These are phyloP conservation scores for Galeopsomyia nigrocyanea DNA, from an alignment of 2,888 invertebrate species.

Conservation along the genomic window DNA sequence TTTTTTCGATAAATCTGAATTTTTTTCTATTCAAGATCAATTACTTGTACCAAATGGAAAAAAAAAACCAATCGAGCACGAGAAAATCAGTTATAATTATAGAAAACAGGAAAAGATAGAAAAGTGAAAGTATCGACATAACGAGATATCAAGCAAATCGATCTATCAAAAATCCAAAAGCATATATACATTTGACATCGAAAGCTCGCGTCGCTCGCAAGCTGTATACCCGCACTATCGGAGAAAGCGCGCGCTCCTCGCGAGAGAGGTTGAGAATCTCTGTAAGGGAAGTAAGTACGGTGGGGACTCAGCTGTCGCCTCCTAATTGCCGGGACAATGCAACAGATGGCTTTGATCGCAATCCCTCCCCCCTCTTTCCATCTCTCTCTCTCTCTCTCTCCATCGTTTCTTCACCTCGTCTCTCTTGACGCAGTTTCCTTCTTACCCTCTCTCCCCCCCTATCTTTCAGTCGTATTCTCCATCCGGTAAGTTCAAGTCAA, in stretches of 20 bases:
- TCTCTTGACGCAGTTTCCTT: constrained; percentile 23
- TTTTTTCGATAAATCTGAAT: no score
- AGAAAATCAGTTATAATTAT: no score
- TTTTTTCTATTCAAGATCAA: no score
- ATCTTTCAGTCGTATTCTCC: constrained; percentile 35
- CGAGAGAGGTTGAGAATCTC: constrained; percentile 62
- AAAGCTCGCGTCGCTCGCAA: constrained; percentile 12
- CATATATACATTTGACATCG: neutral
- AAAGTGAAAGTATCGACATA: no score
- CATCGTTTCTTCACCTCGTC: constrained; percentile 12
- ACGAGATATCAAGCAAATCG: no score
- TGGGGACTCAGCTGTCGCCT: constrained; percentile 69
- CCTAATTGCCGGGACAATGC: constrained; percentile 70
- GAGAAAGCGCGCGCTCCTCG: no score
- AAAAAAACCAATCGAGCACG: no score
- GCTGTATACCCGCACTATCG: no score
- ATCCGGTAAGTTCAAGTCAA: constrained; percentile 35
- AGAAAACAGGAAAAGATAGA: no score
- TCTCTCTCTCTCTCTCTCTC: constrained; percentile 45
- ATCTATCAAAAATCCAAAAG: no score
- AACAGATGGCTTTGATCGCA: constrained; percentile 70
- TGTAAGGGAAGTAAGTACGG: constrained; percentile 59
- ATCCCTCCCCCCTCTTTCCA: constrained; percentile 59
- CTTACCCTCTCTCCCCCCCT: constrained; percentile 45
- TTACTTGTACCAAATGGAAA: no score